Percentiles rank a stretch among this genome's conserved stretches.
phyloP scores from a whole-genome alignment of 1,140 invertebrate genomes.

The Sitobion miscanthi region DNA sequence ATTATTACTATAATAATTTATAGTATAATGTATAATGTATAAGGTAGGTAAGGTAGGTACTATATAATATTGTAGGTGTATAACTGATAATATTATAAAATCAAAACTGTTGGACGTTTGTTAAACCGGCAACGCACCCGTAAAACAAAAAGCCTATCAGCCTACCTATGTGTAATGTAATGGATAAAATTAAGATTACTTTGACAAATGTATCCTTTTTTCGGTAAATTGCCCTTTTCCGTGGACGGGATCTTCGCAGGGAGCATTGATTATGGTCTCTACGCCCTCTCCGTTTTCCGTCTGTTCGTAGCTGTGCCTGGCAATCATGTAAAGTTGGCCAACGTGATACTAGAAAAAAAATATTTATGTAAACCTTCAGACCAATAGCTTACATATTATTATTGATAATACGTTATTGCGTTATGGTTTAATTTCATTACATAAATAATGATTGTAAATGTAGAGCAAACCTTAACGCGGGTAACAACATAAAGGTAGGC shows the following conservation, averaged over 20 bases:
- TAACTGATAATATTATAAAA: neutral
- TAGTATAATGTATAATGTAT: neutral
- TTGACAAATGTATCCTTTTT: slow-evolving; percentile 89
- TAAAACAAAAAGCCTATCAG: neutral
- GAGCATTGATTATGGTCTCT: slow-evolving; percentile 84
- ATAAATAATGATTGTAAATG: neutral
- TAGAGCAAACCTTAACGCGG: neutral
- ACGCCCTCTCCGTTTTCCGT: slow-evolving; percentile 90
- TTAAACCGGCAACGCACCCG: neutral
- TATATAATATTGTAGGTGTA: neutral
- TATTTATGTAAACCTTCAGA: neutral
- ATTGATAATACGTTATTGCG: neutral
- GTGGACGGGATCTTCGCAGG: slow-evolving; percentile 79
- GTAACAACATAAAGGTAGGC: neutral
- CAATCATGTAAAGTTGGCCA: slow-evolving; percentile 94
- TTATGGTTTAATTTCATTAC: neutral
- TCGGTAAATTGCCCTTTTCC: slow-evolving; percentile 89
- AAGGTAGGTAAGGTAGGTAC: neutral
- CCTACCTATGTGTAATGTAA: neutral
- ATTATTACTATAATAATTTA: neutral
- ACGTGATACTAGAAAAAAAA: slow-evolving; percentile 78
- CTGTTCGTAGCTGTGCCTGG: slow-evolving; percentile 89
- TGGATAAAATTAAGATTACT: slow-evolving; percentile 65
- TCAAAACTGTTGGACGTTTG: neutral
- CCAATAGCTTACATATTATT: neutral